These are phyloP conservation scores for Tupaia tana DNA, from an alignment of 2,113 vertebrate species.

Conservation along the genomic window DNA sequence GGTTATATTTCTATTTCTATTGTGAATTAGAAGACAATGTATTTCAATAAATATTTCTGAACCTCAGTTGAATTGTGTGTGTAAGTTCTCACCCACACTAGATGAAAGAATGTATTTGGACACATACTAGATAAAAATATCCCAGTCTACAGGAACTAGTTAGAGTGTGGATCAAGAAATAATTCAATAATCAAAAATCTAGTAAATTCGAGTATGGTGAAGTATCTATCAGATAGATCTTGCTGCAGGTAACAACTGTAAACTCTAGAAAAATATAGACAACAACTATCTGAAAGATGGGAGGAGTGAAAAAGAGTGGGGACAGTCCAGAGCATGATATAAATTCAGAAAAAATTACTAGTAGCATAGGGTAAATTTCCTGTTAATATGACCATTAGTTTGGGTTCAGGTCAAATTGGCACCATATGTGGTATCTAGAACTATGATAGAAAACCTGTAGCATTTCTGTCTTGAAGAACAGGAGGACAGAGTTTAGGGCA, in stretches of 20 bases:
- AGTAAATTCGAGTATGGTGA: neutral
- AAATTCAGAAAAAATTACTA: neutral
- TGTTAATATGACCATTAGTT: neutral
- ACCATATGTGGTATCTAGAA: neutral
- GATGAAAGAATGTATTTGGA: neutral
- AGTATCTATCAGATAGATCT: neutral
- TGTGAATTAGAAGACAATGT: neutral
- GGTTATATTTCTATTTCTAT: neutral
- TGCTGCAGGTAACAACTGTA: neutral
- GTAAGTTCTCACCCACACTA: neutral
- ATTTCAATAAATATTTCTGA: conserved; percentile 20
- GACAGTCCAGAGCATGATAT: neutral
- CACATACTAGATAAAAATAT: neutral
- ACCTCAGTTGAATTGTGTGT: neutral
- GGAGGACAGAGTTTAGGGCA: neutral
- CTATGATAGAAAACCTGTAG: neutral
- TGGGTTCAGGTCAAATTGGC: neutral
- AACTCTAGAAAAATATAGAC: neutral
- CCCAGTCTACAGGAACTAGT: neutral
- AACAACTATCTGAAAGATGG: neutral
- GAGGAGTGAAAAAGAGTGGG: neutral
- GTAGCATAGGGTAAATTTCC: neutral
- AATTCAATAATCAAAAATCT: conserved; percentile 1
- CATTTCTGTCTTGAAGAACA: neutral
- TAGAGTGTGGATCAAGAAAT: neutral